Conservation (phyloP, 37 sponge, comb jelly and placozoan genomes). For the Hormiphora californensis region DNA sequence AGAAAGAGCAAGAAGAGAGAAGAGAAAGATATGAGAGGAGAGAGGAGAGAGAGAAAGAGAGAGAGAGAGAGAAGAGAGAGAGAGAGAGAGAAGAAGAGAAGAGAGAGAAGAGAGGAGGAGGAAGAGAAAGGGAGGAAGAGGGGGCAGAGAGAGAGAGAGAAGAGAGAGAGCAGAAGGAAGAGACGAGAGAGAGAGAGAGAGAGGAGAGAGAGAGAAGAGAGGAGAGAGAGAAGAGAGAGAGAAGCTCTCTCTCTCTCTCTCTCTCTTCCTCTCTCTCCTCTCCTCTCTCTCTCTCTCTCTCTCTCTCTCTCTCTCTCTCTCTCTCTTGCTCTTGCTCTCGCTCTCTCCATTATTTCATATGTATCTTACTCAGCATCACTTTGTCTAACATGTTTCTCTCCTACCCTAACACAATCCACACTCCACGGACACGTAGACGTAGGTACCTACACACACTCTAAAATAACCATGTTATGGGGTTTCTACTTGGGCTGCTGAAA, state of each 20-base stretch:
- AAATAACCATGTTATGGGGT: no score
- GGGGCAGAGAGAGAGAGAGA: not conserved
- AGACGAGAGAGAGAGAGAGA: not conserved
- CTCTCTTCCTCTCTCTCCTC: not conserved
- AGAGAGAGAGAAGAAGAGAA: not conserved
- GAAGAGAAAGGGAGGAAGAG: not conserved
- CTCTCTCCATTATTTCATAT: no score
- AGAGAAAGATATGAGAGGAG: not conserved
- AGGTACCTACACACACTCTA: no score
- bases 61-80: not conserved
- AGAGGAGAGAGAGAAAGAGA: not conserved
- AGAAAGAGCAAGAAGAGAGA: not conserved
- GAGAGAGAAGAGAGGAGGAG: not conserved
- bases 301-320: no score
- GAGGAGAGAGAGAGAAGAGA: not conserved
- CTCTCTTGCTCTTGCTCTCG: no score
- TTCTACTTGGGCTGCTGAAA: no score
- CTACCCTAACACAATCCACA: no score
- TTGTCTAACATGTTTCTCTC: no score
- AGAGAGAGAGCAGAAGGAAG: not conserved
- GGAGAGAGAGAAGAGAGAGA: not conserved
- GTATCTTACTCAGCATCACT: no score
- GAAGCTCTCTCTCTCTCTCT: not conserved
- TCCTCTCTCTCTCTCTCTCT: not conserved
- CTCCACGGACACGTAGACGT: no score